These are phyloP conservation scores for Bruchidius siliquastri DNA, from an alignment of 2,888 invertebrate genomes.

Conservation along the genomic window DNA sequence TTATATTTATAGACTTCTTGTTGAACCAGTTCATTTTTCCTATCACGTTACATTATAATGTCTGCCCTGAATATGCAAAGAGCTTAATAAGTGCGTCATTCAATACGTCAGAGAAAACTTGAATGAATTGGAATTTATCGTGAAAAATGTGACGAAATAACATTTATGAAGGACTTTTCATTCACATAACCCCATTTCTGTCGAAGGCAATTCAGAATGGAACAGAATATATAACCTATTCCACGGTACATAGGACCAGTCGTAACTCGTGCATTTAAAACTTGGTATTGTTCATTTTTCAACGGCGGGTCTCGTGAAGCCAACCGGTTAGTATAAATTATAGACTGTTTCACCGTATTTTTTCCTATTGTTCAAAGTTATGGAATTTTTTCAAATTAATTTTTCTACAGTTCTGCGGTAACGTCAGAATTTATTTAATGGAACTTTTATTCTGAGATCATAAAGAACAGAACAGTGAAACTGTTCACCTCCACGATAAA, in stretches of 20 bases:
- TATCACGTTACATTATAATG: too few species aligned
- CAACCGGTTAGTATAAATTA: background rate
- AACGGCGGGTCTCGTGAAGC: background rate
- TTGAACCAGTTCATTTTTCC: too few species aligned
- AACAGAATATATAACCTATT: background rate
- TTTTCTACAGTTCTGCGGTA: background rate
- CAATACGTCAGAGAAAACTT: too few species aligned
- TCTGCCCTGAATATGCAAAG: too few species aligned
- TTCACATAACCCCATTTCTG: background rate
- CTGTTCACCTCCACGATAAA: too few species aligned
- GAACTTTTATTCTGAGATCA: background rate
- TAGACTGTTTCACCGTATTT: background rate
- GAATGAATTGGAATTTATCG: too few species aligned
- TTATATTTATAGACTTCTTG: too few species aligned
- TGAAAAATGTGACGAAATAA: too few species aligned
- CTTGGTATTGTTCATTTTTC: background rate
- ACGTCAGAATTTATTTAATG: background rate
- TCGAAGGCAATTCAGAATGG: background rate
- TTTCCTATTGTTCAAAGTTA: background rate
- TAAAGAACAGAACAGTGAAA: background rate
- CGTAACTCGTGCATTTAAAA: background rate
- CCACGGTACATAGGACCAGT: background rate
- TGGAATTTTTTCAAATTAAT: background rate
- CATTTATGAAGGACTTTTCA: too few species aligned
- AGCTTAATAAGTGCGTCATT: too few species aligned